Evolutionary conservation across 2,888 invertebrate genomes (phyloP).

Genomic region (Campoletis raptor): DNA sequence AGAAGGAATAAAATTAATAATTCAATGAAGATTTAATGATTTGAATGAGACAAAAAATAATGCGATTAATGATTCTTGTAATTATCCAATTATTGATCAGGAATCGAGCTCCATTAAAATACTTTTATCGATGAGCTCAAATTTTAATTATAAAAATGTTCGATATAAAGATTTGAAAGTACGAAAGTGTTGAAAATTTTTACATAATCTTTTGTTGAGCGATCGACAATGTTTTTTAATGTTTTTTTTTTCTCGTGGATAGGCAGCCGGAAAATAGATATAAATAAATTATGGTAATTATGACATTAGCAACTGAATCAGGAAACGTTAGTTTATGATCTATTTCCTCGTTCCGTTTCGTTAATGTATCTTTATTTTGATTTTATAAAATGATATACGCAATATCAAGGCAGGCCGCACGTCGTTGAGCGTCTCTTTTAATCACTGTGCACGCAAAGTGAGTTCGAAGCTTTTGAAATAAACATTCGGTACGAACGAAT

Average conservation of each 20-base stretch:
- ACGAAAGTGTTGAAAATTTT: background rate
- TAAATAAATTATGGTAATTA: background rate
- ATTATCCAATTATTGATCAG: background rate
- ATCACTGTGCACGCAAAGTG: conserved; percentile 63
- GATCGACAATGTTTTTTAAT: background rate
- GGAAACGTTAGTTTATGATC: background rate
- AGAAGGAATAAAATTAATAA: background rate
- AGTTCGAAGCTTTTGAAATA: conserved; percentile 68
- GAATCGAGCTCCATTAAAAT: background rate
- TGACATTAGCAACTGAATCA: background rate
- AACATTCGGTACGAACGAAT: conserved; percentile 60
- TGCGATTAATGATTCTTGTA: background rate
- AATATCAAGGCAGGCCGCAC: conserved; percentile 43
- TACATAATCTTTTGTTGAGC: background rate
- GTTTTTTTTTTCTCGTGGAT: background rate
- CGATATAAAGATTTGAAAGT: background rate
- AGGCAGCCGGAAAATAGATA: background rate
- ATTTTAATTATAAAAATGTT: background rate
- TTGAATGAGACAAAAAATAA: background rate
- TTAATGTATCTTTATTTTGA: conserved; percentile 22
- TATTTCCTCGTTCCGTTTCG: background rate
- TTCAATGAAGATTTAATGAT: background rate
- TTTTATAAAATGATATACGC: conserved; percentile 9
- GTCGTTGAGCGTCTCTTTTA: conserved; percentile 54
- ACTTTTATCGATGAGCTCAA: background rate